Percentiles rank a stretch among this genome's conserved stretches.
phyloP scores from a whole-genome alignment of 2,888 invertebrate genomes.

The Bombylius discolor region DNA sequence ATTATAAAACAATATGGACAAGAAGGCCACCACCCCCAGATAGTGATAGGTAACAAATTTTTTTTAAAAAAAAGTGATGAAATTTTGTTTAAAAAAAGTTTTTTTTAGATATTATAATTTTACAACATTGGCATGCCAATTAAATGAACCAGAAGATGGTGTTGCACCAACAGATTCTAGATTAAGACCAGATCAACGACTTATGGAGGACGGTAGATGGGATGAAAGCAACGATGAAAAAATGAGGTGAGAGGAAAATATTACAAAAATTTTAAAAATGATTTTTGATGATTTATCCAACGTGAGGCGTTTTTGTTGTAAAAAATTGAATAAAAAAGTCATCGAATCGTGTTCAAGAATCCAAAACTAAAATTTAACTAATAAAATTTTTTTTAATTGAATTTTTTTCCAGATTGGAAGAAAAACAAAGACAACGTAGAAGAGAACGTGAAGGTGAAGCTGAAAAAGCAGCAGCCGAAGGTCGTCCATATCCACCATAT shows the following conservation, averaged over 20 bases:
- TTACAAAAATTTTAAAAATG: no score
- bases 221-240: slow-evolving; percentile 83
- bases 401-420: slow-evolving; percentile 54
- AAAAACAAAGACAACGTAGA: slow-evolving; percentile 80
- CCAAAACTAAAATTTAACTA: no score
- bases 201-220: slow-evolving; percentile 93
- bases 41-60: slow-evolving; percentile 43
- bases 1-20: slow-evolving; percentile 76
- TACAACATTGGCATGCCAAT: slow-evolving; percentile 85
- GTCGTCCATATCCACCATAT: slow-evolving; percentile 55
- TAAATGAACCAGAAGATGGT: slow-evolving; percentile 87
- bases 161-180: slow-evolving; percentile 94
- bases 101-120: slow-evolving; percentile 69
- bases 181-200: slow-evolving; percentile 85
- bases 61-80: not conserved
- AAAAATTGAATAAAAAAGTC: no score
- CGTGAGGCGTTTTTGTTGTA: not conserved
- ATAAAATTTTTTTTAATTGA: no score
- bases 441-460: slow-evolving; percentile 66
- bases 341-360: no score
- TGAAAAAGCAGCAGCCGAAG: slow-evolving; percentile 51
- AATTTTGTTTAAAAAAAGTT: not conserved
- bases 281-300: not conserved
- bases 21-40: slow-evolving; percentile 58
- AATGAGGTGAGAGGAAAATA: slow-evolving; percentile 35